Evolutionary conservation across 2,797 vertebrate species (phyloP).

Genomic region (Acanthurus tractus): DNA sequence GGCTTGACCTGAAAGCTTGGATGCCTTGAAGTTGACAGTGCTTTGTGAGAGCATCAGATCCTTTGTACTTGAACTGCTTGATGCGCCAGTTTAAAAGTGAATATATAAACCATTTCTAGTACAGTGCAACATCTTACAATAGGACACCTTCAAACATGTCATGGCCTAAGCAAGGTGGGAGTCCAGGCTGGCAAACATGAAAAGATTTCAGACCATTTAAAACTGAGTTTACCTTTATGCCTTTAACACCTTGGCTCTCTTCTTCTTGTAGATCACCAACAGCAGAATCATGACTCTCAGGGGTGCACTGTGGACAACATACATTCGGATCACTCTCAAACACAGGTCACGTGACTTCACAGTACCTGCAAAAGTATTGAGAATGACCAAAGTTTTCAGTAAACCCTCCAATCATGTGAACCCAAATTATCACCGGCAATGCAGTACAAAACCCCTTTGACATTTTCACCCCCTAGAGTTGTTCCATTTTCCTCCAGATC

Average conservation of each 20-base stretch:
- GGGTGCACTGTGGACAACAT: conserved; percentile 5
- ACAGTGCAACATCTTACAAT: conserved; percentile 42
- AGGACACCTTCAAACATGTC: conserved; percentile 50
- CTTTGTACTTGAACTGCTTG: conserved; percentile 35
- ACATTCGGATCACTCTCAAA: conserved; percentile 22
- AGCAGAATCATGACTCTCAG: conserved; percentile 15
- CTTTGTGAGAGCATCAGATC: conserved; percentile 24
- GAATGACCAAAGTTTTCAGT: conserved; percentile 28
- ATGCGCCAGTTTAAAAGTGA: conserved; percentile 21
- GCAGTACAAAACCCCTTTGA: conserved; percentile 23
- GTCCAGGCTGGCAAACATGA: conserved; percentile 37
- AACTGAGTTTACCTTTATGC: too few species aligned
- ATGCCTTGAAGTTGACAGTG: not conserved
- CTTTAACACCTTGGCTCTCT: too few species aligned
- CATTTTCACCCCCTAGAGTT: not conserved
- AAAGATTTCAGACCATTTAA: too few species aligned
- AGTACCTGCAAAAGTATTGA: conserved; percentile 40
- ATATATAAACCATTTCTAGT: conserved; percentile 33
- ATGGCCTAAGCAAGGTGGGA: conserved; percentile 45
- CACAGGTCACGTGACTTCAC: not conserved
- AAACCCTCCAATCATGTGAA: conserved; percentile 12
- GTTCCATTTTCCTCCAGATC: conserved; percentile 26
- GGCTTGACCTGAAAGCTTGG: conserved; percentile 15
- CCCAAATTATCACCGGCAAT: too few species aligned
- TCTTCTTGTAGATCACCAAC: not conserved